A percentile compares a stretch with the other conserved stretches of the same genome.
phyloP scores from a whole-genome alignment of 2,113 vertebrate genomes.

The Hystrix brachyura region DNA sequence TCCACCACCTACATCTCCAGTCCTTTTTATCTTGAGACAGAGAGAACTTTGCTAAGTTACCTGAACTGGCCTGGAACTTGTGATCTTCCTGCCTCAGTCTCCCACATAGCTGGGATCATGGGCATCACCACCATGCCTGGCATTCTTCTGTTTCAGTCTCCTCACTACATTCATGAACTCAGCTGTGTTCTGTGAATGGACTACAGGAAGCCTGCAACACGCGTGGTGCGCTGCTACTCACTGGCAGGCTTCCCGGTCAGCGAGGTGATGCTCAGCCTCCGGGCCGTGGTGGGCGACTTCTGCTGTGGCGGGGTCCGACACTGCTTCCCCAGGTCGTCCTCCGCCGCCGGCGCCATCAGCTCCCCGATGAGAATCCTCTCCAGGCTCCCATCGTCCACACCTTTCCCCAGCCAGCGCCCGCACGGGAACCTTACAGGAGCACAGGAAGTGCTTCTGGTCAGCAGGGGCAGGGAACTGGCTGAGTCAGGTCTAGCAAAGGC shows the following conservation, averaged over 20 bases:
- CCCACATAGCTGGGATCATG: neutral
- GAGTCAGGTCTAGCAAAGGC: neutral
- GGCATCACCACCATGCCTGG: neutral
- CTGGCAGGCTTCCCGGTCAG: constrained; percentile 90
- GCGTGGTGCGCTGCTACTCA: constrained; percentile 82
- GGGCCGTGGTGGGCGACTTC: constrained; percentile 91
- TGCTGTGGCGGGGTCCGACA: constrained; percentile 94
- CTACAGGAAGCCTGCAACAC: neutral
- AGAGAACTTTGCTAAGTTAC: neutral
- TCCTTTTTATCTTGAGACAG: neutral
- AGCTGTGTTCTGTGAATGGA: neutral
- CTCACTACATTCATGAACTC: neutral
- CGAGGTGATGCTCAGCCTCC: constrained; percentile 93
- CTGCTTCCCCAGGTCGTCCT: constrained; percentile 92
- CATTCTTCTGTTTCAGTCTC: constrained; percentile 2
- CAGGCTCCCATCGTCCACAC: constrained; percentile 95
- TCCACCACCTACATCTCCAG: neutral
- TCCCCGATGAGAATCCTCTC: constrained; percentile 96
- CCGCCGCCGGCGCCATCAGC: constrained; percentile 86
- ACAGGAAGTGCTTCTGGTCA: neutral
- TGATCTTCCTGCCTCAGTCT: neutral
- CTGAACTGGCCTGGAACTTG: neutral
- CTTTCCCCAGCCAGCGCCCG: constrained; percentile 95
- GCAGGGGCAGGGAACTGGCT: neutral
- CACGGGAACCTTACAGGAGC: constrained; percentile 92